A percentile compares a stretch with the other conserved stretches of the same genome.
Conservation (phyloP, 1,140 invertebrate species). For the Monochamus saltuarius region DNA sequence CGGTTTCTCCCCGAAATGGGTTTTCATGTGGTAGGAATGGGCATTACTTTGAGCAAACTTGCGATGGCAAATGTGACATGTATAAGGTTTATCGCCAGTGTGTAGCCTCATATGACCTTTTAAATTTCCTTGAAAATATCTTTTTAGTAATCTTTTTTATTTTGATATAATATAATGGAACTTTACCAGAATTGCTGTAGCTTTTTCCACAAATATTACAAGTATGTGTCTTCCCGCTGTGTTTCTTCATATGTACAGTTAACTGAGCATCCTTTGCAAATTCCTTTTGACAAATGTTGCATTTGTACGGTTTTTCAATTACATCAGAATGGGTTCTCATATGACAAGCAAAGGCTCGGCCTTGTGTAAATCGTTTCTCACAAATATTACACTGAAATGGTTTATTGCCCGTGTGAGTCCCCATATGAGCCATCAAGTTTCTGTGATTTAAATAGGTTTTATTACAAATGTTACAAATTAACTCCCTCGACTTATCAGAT, state of each 20-base stretch:
- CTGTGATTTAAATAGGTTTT: constrained; percentile 15
- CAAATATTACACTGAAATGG: constrained; percentile 58
- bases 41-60: constrained; percentile 53
- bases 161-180: no score
- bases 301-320: constrained; percentile 22
- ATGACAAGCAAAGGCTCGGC: constrained; percentile 37
- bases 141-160: background rate
- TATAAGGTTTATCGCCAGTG: constrained; percentile 64
- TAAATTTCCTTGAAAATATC: constrained; percentile 29
- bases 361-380: constrained; percentile 11
- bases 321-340: constrained; percentile 55
- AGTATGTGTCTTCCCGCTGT: constrained; percentile 70
- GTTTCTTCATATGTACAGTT: constrained; percentile 58
- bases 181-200: background rate
- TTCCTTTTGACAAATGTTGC: constrained; percentile 39
- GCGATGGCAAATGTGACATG: constrained; percentile 59
- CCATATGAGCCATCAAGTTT: constrained; percentile 56
- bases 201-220: constrained; percentile 60
- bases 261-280: constrained; percentile 49
- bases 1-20: constrained; percentile 57
- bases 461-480: constrained; percentile 19
- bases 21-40: constrained; percentile 79
- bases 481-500: background rate
- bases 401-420: constrained; percentile 68
- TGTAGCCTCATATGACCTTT: constrained; percentile 57